Evolutionary conservation across 2,113 vertebrate genomes (phyloP).

Genomic region (Entomyzon cyanotis): DNA sequence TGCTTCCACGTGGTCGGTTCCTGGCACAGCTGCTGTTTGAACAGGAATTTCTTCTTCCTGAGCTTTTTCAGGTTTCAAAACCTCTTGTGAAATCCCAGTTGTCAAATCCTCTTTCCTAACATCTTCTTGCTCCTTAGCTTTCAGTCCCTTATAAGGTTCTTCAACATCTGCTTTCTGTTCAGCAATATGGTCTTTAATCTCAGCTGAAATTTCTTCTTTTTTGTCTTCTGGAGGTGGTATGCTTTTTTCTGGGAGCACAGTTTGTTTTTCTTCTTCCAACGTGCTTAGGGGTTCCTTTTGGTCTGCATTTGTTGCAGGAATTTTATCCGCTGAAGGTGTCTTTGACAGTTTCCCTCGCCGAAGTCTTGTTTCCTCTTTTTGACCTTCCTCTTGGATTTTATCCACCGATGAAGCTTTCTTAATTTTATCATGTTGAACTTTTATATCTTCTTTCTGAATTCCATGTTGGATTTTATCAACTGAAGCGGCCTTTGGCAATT

Average conservation of each 20-base stretch:
- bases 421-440: slow-evolving; percentile 13
- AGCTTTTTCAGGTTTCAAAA: slow-evolving; percentile 6
- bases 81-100: not conserved
- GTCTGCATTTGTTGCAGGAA: not conserved
- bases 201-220: slow-evolving; percentile 8
- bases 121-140: not conserved
- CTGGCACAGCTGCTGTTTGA: not conserved
- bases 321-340: slow-evolving; percentile 47
- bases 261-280: slow-evolving; percentile 23
- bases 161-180: slow-evolving; percentile 17
- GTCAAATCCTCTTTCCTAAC: not conserved
- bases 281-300: slow-evolving; percentile 29
- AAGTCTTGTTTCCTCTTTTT: slow-evolving; percentile 35
- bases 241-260: not conserved
- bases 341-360: slow-evolving; percentile 37
- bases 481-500: slow-evolving; percentile 35
- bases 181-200: not conserved
- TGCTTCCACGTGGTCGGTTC: slow-evolving; percentile 41
- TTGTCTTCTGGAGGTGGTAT: slow-evolving; percentile 23
- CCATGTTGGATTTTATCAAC: slow-evolving; percentile 52
- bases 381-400: slow-evolving; percentile 28
- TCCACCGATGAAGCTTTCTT: slow-evolving; percentile 26
- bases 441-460: slow-evolving; percentile 38
- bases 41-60: not conserved
- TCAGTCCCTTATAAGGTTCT: not conserved